Evolutionary conservation across 2,113 vertebrate species (phyloP).

Genomic region (Acinonyx jubatus): DNA sequence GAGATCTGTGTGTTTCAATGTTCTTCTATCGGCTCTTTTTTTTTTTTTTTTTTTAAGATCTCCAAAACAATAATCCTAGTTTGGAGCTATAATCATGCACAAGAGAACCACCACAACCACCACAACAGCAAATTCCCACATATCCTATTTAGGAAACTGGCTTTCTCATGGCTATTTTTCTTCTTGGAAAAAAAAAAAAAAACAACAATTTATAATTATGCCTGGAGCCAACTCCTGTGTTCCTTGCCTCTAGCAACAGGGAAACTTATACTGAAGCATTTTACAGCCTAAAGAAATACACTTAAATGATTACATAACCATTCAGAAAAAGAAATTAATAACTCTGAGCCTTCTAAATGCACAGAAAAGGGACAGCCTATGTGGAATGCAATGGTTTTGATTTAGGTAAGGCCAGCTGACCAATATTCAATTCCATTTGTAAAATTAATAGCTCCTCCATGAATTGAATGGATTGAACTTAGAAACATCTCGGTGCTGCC

Average conservation of each 20-base stretch:
- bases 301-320: conserved; percentile 53
- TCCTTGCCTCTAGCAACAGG: conserved; percentile 48
- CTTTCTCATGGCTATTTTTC: conserved; percentile 65
- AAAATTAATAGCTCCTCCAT: conserved; percentile 54
- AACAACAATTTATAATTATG: neutral
- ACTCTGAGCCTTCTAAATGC: conserved; percentile 49
- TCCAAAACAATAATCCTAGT: conserved; percentile 52
- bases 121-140: neutral
- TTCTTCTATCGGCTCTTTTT: neutral
- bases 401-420: neutral
- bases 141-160: conserved; percentile 36
- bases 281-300: conserved; percentile 42
- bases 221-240: conserved; percentile 62
- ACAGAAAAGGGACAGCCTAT: neutral
- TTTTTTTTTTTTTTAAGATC: neutral
- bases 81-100: conserved; percentile 1
- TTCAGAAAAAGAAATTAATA: conserved; percentile 49
- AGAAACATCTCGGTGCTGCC: neutral
- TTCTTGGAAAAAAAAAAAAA: conserved; percentile 12
- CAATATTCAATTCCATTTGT: conserved; percentile 48
- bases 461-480: neutral
- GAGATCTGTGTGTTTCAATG: neutral
- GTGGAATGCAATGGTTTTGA: conserved; percentile 37
- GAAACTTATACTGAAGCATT: conserved; percentile 50
- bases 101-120: neutral